Percentiles rank a stretch among this genome's conserved stretches.
Conservation (phyloP, 2,797 vertebrate species). For the Margarornis squamiger region DNA sequence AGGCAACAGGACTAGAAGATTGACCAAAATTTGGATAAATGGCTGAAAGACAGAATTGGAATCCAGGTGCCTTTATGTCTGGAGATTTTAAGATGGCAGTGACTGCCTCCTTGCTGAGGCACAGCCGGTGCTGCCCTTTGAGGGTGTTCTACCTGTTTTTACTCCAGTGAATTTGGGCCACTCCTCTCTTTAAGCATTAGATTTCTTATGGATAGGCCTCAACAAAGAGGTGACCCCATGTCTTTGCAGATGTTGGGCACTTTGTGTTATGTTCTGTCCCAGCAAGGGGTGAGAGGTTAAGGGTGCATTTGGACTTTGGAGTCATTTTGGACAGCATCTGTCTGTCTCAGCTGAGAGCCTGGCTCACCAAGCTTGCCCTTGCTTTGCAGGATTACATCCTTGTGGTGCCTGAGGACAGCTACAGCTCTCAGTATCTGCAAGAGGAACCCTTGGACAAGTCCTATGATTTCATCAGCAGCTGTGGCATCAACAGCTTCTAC, state of each 20-base stretch:
- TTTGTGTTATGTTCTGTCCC: background rate
- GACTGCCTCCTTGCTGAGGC: background rate
- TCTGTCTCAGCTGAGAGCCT: background rate
- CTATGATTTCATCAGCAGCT: constrained; percentile 94
- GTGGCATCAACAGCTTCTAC: constrained; percentile 89
- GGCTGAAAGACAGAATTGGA: background rate
- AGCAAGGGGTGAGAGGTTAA: background rate
- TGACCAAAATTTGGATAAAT: background rate
- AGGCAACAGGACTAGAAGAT: background rate
- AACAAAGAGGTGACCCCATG: rapidly evolving
- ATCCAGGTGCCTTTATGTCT: background rate
- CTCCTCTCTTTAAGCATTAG: background rate
- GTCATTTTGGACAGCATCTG: background rate
- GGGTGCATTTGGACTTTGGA: background rate
- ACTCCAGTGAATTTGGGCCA: background rate
- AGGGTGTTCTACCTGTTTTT: background rate
- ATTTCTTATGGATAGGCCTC: background rate
- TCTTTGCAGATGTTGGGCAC: background rate
- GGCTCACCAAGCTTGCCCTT: background rate
- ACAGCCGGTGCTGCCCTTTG: background rate
- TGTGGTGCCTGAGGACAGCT: constrained; percentile 88
- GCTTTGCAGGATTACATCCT: constrained; percentile 87
- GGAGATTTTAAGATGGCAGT: background rate
- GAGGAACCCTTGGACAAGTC: constrained; percentile 94
- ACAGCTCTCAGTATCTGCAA: constrained; percentile 84